Conservation (phyloP, 2,888 invertebrate genomes). For the Xylocampa areola region DNA sequence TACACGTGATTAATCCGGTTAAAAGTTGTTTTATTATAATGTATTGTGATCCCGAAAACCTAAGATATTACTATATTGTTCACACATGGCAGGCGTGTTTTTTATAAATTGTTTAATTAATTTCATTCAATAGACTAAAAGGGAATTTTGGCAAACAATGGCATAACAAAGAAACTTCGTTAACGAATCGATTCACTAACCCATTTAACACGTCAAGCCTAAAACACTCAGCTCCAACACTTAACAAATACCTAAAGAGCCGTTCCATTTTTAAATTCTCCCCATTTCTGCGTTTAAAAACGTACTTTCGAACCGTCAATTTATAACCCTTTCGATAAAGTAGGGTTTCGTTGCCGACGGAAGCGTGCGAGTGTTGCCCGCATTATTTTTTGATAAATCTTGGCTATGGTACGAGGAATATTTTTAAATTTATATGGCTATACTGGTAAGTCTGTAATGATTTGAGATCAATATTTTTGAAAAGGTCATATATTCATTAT, state of each 20-base stretch:
- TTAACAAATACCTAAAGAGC: slow-evolving; percentile 60
- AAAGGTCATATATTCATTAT: too few relatives aligned
- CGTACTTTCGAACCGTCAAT: slow-evolving; percentile 69
- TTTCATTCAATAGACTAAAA: too few relatives aligned
- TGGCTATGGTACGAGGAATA: slow-evolving; percentile 3
- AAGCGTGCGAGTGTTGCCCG: slow-evolving; percentile 41
- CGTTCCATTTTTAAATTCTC: slow-evolving; percentile 66
- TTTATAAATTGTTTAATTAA: too few relatives aligned
- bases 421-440: slow-evolving; percentile 34
- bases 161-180: too few relatives aligned
- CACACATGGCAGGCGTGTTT: too few relatives aligned
- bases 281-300: slow-evolving; percentile 66
- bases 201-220: slow-evolving; percentile 8
- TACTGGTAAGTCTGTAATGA: too few relatives aligned
- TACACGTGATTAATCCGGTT: too few relatives aligned
- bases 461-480: too few relatives aligned
- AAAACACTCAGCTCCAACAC: slow-evolving; percentile 34
- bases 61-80: too few relatives aligned
- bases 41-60: too few relatives aligned
- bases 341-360: slow-evolving; percentile 53
- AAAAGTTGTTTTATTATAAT: too few relatives aligned
- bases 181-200: not conserved
- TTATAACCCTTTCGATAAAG: slow-evolving; percentile 70
- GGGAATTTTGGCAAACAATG: too few relatives aligned
- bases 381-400: slow-evolving; percentile 19